These are phyloP conservation scores for Hydrochoerus hydrochaeris DNA, from an alignment of 2,113 vertebrate species.

Conservation along the genomic window DNA sequence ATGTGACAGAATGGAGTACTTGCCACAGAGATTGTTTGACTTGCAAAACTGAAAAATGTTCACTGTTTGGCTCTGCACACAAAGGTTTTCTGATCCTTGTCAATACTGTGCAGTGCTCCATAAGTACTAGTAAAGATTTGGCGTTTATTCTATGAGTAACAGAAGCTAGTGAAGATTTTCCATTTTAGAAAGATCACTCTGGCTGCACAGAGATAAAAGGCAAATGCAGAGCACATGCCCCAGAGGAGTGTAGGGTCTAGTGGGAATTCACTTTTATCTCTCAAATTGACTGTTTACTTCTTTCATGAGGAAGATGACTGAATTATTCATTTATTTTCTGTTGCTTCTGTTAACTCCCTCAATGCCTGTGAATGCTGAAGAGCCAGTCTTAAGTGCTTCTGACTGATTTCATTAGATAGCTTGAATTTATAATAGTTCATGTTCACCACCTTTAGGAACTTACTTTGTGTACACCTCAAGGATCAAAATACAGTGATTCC, in stretches of 20 bases:
- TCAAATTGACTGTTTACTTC: neutral
- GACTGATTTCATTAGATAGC: neutral
- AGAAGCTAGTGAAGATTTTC: slow-evolving; percentile 6
- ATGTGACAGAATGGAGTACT: neutral
- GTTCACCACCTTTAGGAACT: neutral
- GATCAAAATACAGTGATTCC: neutral
- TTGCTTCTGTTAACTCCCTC: neutral
- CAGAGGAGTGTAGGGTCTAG: neutral
- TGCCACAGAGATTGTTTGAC: neutral
- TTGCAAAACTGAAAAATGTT: neutral
- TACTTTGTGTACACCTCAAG: neutral
- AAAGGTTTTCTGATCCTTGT: neutral
- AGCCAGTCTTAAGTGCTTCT: neutral
- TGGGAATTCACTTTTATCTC: slow-evolving; percentile 4
- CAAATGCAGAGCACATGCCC: neutral
- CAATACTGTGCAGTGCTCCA: neutral
- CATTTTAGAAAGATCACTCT: slow-evolving; percentile 1
- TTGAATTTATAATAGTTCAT: neutral
- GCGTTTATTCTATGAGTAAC: neutral
- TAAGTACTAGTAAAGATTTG: neutral
- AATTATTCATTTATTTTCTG: neutral
- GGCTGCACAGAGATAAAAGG: slow-evolving; percentile 34
- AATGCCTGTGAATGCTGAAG: neutral
- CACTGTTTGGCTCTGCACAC: neutral
- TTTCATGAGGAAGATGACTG: neutral